Base-by-base conservation (phyloP, 2,888 invertebrate genomes). In the Troilus luridus region DNA sequence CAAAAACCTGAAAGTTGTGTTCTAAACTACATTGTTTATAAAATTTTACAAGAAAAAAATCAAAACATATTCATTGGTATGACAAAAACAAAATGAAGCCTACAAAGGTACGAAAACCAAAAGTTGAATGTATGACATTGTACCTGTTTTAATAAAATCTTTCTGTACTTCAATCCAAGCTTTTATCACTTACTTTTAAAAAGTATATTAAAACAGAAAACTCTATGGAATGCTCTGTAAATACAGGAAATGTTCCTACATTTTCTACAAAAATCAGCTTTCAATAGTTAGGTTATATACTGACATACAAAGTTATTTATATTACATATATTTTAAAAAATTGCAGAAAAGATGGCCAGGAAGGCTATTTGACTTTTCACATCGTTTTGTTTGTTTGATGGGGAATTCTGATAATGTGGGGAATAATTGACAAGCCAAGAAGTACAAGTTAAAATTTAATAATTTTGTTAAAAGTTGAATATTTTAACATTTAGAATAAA, bases 81-180 rank as follows among this genome's bases (percentile, higher is more conserved):
- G n/a, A 67, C 21, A 58, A 54, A n/a, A 85, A 85, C 2, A 54
- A 77, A 77, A 54, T 14, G 21, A 85, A 85, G n/a, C 41, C 41
- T 90, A 90, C 62, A 91, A 60, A 19, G 81, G n/a, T 81, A 90
- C 90, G 59, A 81, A 90, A 21, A 54, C 41, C 62, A 17, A 10
- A 19, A 17, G 64, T 56, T 62, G 41, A 72, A 56, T 72, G 19
- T 72, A 90, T 72, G 11, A 27, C 54, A 72, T 90, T 91, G 91
- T 91, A 91, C 91, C 91, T 88, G 91, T 88, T 77, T n/a, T n/a
- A 91, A 91, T 91, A 91, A 88, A 91, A 62, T 88, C 85, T 90
- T 88, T 91, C 91, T 60, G 17, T 77, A 41, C 41, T 77, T 77
- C 27, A 41, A 21, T 77, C 67, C 41, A 77, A 27, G 19, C 41